Conservation (phyloP, 2,888 invertebrate genomes). For the Nineta flava region DNA sequence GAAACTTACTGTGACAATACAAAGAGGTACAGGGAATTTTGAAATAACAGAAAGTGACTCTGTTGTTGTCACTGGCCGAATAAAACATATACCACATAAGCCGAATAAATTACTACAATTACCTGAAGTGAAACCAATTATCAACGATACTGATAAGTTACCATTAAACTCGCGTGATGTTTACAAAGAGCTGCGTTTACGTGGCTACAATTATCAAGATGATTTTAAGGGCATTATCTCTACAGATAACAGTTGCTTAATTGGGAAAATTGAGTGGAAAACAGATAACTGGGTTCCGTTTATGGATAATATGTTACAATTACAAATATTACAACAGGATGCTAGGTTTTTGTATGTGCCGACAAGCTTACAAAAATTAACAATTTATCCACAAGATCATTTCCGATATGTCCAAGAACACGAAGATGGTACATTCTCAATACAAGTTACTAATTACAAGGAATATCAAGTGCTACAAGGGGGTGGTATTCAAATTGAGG, state of each 20-base stretch:
- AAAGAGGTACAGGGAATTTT: constrained; percentile 26
- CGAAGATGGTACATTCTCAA: constrained; percentile 3
- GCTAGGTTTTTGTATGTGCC: constrained; percentile 57
- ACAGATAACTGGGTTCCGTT: constrained; percentile 66
- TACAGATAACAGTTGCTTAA: constrained; percentile 18
- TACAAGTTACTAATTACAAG: constrained; percentile 21
- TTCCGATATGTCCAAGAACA: constrained; percentile 11
- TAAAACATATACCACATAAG: constrained; percentile 39
- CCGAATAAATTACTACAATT: constrained; percentile 36
- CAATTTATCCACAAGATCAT: constrained; percentile 29
- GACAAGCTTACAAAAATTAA: constrained; percentile 35
- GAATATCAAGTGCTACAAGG: constrained; percentile 31
- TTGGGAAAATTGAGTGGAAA: constrained; percentile 19
- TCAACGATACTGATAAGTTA: background rate
- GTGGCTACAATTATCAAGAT: constrained; percentile 41
- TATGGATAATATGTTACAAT: constrained; percentile 73
- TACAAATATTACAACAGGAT: constrained; percentile 50
- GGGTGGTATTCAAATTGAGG: constrained; percentile 63
- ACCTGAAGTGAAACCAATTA: constrained; percentile 17
- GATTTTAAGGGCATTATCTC: constrained; percentile 21
- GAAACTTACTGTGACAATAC: constrained; percentile 23
- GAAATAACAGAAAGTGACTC: constrained; percentile 45
- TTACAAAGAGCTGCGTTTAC: constrained; percentile 51
- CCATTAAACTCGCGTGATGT: constrained; percentile 29
- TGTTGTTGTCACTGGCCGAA: constrained; percentile 52